Base-by-base conservation (phyloP, 2,797 vertebrate genomes). In the Pantherophis alleghaniensis region DNA sequence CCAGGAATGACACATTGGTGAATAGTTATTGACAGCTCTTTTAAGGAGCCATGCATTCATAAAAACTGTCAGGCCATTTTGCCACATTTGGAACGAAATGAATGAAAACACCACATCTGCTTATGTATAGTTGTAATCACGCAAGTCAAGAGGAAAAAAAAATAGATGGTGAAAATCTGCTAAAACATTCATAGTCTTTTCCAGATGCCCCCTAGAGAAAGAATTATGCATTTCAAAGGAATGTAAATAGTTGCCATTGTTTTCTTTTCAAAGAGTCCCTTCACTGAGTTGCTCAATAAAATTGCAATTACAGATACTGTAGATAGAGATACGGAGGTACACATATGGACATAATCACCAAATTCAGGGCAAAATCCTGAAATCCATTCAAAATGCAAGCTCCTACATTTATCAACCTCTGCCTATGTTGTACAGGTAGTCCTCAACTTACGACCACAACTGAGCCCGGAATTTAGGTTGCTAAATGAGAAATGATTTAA, bases 21-120 rank as follows among this genome's bases (percentile, higher is more conserved):
- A 97, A 97, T 95, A 94, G 95, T 95, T 98, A 98, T 98, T 98
- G 98, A 98, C 98, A 95, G 97, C 97, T 98, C 98, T 98, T 69
- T 69, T 98, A 98, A 97, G 98, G 98, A 97, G 97, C 96, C 93
- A 92, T 93, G 90, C 95, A 96, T 96, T 97, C 97, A 95, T 96
- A 97, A 93, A 97, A 96, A 95, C 91, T 94, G 94, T 92, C 91
- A 94, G 94, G 96, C 95, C 91, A 95, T 97, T 97, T 92, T 95
- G 92, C 92, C 96, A 92, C 63, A 83, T 88, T 94, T 87, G 63
- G 63, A 74, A 92, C 24, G 32, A 92, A 74, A 92, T 16, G 42
- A 92, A 92, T 87, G n/a, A 87, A n/a, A 87, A 90, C 83, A 79
- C 91, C 69, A 89, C 42, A 51, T 37, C 69, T 86, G 56, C 57